Evolutionary conservation across 2,113 vertebrate genomes (phyloP), one percentile per base, ranked within the genome.

Genomic region (Vimba vimba): DNA sequence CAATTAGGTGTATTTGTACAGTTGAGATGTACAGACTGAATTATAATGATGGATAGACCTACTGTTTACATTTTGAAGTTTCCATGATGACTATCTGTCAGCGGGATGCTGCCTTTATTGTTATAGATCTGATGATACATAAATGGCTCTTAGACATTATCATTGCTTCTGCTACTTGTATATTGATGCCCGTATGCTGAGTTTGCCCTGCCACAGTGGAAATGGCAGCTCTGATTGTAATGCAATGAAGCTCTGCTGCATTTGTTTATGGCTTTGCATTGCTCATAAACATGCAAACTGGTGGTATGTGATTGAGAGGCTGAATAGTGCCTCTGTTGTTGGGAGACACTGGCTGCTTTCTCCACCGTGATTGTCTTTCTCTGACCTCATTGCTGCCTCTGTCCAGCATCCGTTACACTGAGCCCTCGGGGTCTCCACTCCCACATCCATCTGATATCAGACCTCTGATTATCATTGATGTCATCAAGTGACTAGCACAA

Each of bases 251-350:
- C 30, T 82, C 74, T 81, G 73, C 78, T 78, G 64, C 36, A 88
- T 90, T 90, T 91, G 89, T 91, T 86, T 86, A 87, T 88, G 86
- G 84, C 82, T 85, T 88, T 73, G 86, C 84, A 82, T 87, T 79
- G 68, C 80, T 69, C 86, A 87, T 84, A 89, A 87, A 79, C 85
- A 89, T 89, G 87, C 84, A 90, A 89, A 85, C 74, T 57, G 45
- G 81, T 79, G 89, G 89, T 86, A 85, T 88, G 86, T 83, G 77
- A 85, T 83, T 1, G 6, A 73, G 39, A n/a, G 60, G 21, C 68
- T 85, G 78, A 89, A 90, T 85, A 76, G 85, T 82, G 87, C 50
- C 52, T 90, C 86, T 91, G 89, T 90, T 79, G 33, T 82, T 73
- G 84, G 73, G 79, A 85, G 71, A 86, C 86, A 87, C 87, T 69